phyloP scores from a whole-genome alignment of 2,797 vertebrate genomes.

The Pogoniulus pusillus region DNA sequence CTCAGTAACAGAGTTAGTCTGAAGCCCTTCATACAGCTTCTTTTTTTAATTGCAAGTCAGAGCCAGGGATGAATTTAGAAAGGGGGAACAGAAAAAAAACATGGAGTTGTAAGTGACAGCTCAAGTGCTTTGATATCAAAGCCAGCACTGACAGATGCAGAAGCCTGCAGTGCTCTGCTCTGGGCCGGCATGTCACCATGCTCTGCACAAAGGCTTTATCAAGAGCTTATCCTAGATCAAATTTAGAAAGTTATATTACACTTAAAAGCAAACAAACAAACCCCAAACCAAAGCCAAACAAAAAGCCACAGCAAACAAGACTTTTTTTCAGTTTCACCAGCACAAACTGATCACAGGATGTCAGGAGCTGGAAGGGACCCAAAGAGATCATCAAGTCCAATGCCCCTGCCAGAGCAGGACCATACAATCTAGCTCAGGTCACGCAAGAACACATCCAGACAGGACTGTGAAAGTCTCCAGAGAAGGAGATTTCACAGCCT shows the following conservation, averaged over 20 bases:
- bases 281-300: too few relatives aligned
- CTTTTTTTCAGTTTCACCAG: not conserved
- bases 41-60: not conserved
- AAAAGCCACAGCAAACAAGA: too few relatives aligned
- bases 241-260: not conserved
- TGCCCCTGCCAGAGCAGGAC: too few relatives aligned
- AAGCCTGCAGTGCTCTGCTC: not conserved
- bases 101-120: not conserved
- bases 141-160: slow-evolving; percentile 46
- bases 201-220: not conserved
- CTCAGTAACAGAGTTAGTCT: not conserved
- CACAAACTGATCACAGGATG: not conserved
- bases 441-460: too few relatives aligned
- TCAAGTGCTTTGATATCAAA: slow-evolving; percentile 21
- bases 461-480: too few relatives aligned
- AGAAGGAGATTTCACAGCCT: too few relatives aligned
- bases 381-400: too few relatives aligned
- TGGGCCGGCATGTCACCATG: not conserved
- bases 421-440: too few relatives aligned
- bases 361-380: too few relatives aligned
- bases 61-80: slow-evolving; percentile 10
- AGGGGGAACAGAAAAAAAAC: not conserved
- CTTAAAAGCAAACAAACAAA: not conserved
- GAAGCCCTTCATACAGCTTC: not conserved
- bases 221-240: not conserved